Evolutionary conservation across 1,140 invertebrate genomes (phyloP).

Genomic region (Drosophila willistoni): DNA sequence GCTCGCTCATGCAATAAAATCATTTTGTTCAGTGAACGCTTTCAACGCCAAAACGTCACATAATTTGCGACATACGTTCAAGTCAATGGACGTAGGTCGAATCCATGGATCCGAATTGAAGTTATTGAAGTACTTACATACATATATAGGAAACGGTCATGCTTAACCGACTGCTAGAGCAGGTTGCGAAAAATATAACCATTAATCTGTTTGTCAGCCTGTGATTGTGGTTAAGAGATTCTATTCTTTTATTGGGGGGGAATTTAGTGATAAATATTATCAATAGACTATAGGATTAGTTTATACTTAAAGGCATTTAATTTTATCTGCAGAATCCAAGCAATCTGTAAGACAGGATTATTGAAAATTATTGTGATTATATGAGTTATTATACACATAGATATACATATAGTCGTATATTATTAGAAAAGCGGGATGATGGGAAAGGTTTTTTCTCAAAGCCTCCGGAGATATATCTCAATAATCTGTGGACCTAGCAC

Average conservation of each 20-base stretch:
- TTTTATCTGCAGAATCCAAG: no score
- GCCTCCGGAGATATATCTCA: no score
- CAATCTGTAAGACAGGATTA: no score
- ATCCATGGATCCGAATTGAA: slow-evolving; percentile 9
- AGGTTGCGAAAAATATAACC: slow-evolving; percentile 63
- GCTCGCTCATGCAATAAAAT: slow-evolving; percentile 73
- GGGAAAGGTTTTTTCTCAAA: no score
- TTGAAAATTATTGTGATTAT: no score
- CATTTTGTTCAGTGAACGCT: slow-evolving; percentile 79
- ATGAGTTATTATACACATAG: no score
- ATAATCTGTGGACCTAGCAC: no score
- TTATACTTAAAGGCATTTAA: no score
- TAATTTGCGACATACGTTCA: slow-evolving; percentile 79
- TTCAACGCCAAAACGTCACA: slow-evolving; percentile 53
- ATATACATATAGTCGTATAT: no score
- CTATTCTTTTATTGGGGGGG: neutral
- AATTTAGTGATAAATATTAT: slow-evolving; percentile 15
- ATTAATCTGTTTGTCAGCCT: slow-evolving; percentile 76
- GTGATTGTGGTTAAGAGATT: slow-evolving; percentile 45
- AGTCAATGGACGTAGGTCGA: slow-evolving; percentile 62
- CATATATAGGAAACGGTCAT: neutral
- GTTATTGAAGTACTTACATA: neutral
- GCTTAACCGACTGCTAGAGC: slow-evolving; percentile 37
- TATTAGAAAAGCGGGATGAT: no score
- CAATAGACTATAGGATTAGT: neutral